Percentiles rank a stretch among this genome's conserved stretches.
phyloP scores from a whole-genome alignment of 2,113 vertebrate species.

The Pachypanchax playfairii region DNA sequence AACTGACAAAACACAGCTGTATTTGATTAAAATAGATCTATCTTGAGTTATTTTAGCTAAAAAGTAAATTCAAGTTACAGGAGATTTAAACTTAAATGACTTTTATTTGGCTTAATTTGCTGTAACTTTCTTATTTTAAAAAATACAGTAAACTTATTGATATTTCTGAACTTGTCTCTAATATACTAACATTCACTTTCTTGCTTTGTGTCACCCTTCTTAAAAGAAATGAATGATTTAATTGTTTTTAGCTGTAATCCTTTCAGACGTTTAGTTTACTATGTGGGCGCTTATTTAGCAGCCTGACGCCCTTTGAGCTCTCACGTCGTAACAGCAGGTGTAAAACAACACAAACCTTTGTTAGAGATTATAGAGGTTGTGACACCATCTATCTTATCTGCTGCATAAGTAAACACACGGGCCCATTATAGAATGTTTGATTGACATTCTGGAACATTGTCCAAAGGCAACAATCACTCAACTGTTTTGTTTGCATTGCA shows the following conservation, averaged over 20 bases:
- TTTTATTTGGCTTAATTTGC: neutral
- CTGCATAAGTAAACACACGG: neutral
- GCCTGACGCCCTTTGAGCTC: neutral
- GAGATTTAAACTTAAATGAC: no score
- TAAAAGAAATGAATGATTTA: neutral
- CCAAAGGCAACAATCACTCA: neutral
- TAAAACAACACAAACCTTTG: neutral
- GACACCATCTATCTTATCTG: neutral
- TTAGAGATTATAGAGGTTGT: neutral
- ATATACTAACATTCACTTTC: neutral
- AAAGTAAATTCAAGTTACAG: no score
- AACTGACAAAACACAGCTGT: no score
- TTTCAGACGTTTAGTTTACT: no score
- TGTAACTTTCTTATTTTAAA: neutral
- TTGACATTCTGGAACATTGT: neutral
- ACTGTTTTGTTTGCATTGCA: neutral
- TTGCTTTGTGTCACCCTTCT: neutral
- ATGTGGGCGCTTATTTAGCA: fast-evolving
- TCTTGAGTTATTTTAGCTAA: no score
- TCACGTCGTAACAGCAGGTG: neutral
- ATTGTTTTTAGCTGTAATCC: neutral
- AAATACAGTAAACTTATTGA: neutral
- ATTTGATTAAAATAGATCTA: no score
- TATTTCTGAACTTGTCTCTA: neutral
- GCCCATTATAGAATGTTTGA: neutral